Base-by-base conservation (phyloP, 1,140 invertebrate species). In the Diachasmimorpha longicaudata region DNA sequence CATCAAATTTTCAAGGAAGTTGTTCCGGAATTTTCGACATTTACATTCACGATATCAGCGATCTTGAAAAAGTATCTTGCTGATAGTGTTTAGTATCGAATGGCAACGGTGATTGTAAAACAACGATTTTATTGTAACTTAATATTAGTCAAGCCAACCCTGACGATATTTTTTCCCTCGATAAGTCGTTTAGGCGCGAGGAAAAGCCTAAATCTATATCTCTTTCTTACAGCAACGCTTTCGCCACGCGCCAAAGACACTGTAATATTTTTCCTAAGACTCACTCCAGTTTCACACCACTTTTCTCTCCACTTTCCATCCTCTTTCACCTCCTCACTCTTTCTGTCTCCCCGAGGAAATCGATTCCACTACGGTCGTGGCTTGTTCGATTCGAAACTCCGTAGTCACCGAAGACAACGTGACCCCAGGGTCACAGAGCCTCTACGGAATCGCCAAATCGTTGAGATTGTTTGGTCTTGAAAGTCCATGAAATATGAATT, bases 341-440 rank as follows among this genome's bases (percentile, higher is more conserved):
- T 77, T 72, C 69, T 75, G 75, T 81, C 79, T 81, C 81, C 80
- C 81, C 37, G 23, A 81, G 81, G 81, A 81, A 81, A 81, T 81
- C 80, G 80, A 79, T 73, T 63, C 72, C n/a, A 70, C 71, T 58
- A 37, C 21, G 0, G 6, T 6, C 31, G 31, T 31, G 39, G 70
- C 0, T 71, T 21, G 70, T 71, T 63, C 25, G 71, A 55, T 48
- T 72, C 21, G 52, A 25, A 72, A 72, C 71, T 72, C 55, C 63
- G 63, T 9, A 72, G 52, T 19, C 37, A 39, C 44, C 23, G 10
- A 37, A 23, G 36, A 72, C 31, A 58, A 63, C 71, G 71, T 72
- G 71, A 72, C 52, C 71, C 48, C 14, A 16, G 52, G 11, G 46
- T 58, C 63, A 55, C 31, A 13, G 10, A 13, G 25, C 25, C 63